These are phyloP conservation scores for Aix galericulata DNA, from an alignment of 2,113 vertebrate genomes.

Conservation along the genomic window DNA sequence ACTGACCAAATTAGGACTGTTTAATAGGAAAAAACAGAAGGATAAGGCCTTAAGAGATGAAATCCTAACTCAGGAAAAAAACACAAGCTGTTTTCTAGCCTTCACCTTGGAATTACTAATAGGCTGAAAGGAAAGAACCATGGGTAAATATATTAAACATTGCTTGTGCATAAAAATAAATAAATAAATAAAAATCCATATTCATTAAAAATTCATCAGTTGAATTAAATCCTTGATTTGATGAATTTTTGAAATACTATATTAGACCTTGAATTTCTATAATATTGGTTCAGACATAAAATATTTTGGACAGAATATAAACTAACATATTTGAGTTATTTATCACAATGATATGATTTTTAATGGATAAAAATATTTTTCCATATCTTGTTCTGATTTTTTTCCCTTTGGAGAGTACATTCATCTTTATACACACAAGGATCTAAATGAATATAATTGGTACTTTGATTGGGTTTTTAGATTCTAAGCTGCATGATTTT, in stretches of 20 bases:
- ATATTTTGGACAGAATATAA: neutral
- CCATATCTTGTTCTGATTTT: neutral
- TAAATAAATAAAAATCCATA: neutral
- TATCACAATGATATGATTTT: neutral
- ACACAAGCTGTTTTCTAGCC: neutral
- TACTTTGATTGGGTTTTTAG: neutral
- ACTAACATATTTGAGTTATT: neutral
- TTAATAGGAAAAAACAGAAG: neutral
- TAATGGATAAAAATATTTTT: neutral
- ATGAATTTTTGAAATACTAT: conserved; percentile 31
- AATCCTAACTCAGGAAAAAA: neutral
- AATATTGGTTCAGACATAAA: conserved; percentile 31
- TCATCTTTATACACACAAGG: neutral
- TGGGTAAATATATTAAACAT: conserved; percentile 8
- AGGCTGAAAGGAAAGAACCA: neutral
- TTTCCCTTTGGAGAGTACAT: neutral
- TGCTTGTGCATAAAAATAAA: neutral
- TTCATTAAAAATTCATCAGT: conserved; percentile 35
- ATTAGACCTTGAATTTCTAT: conserved; percentile 9
- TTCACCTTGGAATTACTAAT: neutral
- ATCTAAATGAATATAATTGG: neutral
- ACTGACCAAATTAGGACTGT: neutral
- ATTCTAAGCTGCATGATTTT: neutral
- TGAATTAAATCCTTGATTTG: neutral
- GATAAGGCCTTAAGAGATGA: neutral